Evolutionary conservation across 2,113 vertebrate genomes (phyloP), one percentile per base, ranked within the genome.

Genomic region (Aphelocoma coerulescens): DNA sequence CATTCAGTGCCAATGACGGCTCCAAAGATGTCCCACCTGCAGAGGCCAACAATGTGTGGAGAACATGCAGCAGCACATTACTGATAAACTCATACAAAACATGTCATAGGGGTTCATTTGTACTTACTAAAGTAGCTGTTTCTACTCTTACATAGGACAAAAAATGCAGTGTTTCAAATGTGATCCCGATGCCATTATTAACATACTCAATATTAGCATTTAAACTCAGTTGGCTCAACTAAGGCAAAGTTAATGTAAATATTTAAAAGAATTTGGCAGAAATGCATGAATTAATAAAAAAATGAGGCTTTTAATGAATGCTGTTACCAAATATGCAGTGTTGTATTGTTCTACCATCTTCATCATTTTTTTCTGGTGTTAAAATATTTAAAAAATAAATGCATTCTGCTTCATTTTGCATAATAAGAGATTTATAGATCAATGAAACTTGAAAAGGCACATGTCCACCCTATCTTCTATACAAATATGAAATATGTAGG

Each of bases 11-110:
- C 98, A 85, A 98, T 96, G 80, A 98, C 94, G 1, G 99, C 99
- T 74, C 99, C 99, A 37, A 98, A 96, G 75, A 99, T 96, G 69
- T 99, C 99, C 99, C 99, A 99, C 86, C 99, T 89, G 91, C 44
- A 94, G 79, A 91, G 62, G 79, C 85, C 74, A 79, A 21, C 16
- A 96, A 75, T 23, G 28, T 23, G 21, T 5, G 12, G 61, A 94
- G 69, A 92, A 82, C 32, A 11, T 62, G 41, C 22, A 96, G 49
- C 6, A 41, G 39, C n/a, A 55, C 2, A 5, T 41, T 73, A 88
- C 58, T 4, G 8, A 54, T 32, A 91, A 89, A 91, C 4, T 39
- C 59, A 39, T 10, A 75, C 4, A 89, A 65, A 91, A 35, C 20
- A 21, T 16, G 46, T 39, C 43, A 68, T 11, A 51, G 19, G 10